A percentile compares a stretch with the other conserved stretches of the same genome.
These are phyloP conservation scores for Andrena dorsata DNA, from an alignment of 2,888 invertebrate genomes.

Conservation along the genomic window DNA sequence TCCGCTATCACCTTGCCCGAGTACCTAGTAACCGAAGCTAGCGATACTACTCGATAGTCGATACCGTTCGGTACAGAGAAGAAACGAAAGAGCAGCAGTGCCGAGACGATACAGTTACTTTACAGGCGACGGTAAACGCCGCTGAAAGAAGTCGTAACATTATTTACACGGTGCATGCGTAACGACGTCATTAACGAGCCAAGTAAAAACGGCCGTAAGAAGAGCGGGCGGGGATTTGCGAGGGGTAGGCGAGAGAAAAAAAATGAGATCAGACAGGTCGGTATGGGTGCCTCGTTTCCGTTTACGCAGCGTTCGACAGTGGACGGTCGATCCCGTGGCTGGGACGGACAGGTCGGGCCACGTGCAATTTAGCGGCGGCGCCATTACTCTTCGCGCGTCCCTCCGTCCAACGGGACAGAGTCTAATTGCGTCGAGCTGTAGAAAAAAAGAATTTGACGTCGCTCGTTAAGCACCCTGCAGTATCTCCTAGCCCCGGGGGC, in stretches of 20 bases:
- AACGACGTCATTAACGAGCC: constrained; percentile 47
- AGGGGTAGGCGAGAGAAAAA: constrained; percentile 31
- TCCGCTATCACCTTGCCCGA: no score
- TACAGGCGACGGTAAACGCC: background rate
- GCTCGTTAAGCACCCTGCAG: constrained; percentile 72
- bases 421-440: constrained; percentile 72
- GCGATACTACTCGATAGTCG: background rate
- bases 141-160: constrained; percentile 38
- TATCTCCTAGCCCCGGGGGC: constrained; percentile 51
- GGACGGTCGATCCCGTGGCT: constrained; percentile 32
- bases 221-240: constrained; percentile 42
- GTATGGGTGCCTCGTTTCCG: constrained; percentile 27
- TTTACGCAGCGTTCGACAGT: constrained; percentile 42
- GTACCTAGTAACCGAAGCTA: no score
- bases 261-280: constrained; percentile 44
- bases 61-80: background rate
- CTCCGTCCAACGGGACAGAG: constrained; percentile 73
- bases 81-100: background rate
- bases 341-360: constrained; percentile 55
- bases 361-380: constrained; percentile 71
- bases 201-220: constrained; percentile 19
- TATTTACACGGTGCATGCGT: constrained; percentile 41
- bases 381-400: constrained; percentile 73
- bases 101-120: background rate
- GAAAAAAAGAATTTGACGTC: constrained; percentile 69